These are phyloP conservation scores for Drosophila monieri DNA, from an alignment of 2,888 invertebrate genomes.

Conservation along the genomic window DNA sequence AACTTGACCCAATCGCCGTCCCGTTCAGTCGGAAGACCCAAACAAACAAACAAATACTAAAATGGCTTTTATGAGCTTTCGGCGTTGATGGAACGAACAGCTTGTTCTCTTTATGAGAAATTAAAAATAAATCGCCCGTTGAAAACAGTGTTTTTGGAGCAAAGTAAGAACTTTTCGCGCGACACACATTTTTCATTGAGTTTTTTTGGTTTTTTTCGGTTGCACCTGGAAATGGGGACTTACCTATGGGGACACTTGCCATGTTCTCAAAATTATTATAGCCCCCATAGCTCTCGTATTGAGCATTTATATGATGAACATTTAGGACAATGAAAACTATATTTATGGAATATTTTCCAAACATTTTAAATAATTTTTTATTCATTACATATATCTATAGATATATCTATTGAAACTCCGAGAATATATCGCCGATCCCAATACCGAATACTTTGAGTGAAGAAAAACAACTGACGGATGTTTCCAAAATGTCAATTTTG, in stretches of 20 bases:
- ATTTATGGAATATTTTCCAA: conserved; percentile 8
- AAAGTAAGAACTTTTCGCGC: conserved; percentile 28
- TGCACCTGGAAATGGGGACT: conserved; percentile 39
- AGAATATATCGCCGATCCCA: conserved; percentile 4
- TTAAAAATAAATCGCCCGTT: conserved; percentile 74
- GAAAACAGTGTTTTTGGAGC: conserved; percentile 42
- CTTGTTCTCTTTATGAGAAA: conserved; percentile 69
- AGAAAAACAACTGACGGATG: conserved; percentile 34
- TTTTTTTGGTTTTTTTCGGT: conserved; percentile 3
- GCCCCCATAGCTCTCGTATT: conserved; percentile 48
- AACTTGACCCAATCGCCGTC: conserved; percentile 59
- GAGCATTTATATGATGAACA: conserved; percentile 36
- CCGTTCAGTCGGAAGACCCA: conserved; percentile 37
- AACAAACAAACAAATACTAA: conserved; percentile 73
- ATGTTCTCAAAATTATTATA: conserved; percentile 51
- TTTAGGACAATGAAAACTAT: conserved; percentile 17
- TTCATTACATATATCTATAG: conserved; percentile 24
- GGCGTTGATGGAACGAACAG: conserved; percentile 75
- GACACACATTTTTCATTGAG: conserved; percentile 30
- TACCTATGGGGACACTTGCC: conserved; percentile 68
- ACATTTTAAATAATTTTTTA: conserved; percentile 45
- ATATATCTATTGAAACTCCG: conserved; percentile 16
- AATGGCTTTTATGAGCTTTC: conserved; percentile 70
- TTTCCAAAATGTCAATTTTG: conserved; percentile 50
- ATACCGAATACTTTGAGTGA: conserved; percentile 38